phyloP scores from a whole-genome alignment of 2,888 invertebrate species.

The Andrena haemorrhoa region DNA sequence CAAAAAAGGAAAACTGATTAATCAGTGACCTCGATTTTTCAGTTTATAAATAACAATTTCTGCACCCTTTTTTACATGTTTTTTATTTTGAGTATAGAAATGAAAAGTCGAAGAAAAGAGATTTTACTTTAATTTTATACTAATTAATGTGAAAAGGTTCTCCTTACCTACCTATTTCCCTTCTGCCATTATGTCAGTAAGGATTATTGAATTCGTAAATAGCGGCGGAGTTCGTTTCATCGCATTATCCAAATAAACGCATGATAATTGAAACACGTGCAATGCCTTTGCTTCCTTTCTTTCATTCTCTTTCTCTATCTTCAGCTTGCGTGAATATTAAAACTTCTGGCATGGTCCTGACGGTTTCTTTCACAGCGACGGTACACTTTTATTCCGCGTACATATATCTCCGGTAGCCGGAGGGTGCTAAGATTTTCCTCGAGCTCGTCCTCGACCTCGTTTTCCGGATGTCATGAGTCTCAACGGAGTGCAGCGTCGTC shows the following conservation, averaged over 20 bases:
- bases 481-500: conserved; percentile 60
- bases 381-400: conserved; percentile 49
- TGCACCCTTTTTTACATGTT: no score
- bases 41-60: no score
- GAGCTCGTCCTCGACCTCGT: conserved; percentile 70
- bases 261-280: conserved; percentile 2
- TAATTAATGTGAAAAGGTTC: neutral
- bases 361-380: conserved; percentile 36
- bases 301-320: neutral
- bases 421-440: conserved; percentile 59
- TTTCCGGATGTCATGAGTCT: conserved; percentile 61
- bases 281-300: neutral
- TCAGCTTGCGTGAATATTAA: conserved; percentile 35
- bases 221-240: neutral
- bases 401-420: conserved; percentile 41
- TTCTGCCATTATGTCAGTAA: neutral
- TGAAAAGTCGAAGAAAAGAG: neutral
- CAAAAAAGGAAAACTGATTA: no score
- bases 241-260: neutral
- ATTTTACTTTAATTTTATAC: neutral
- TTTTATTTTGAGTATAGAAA: no score
- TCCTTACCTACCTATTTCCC: neutral
- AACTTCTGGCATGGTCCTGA: conserved; percentile 40
- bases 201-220: neutral
- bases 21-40: no score